Evolutionary conservation across 1,140 invertebrate species (phyloP).

Genomic region (Apis laboriosa): DNA sequence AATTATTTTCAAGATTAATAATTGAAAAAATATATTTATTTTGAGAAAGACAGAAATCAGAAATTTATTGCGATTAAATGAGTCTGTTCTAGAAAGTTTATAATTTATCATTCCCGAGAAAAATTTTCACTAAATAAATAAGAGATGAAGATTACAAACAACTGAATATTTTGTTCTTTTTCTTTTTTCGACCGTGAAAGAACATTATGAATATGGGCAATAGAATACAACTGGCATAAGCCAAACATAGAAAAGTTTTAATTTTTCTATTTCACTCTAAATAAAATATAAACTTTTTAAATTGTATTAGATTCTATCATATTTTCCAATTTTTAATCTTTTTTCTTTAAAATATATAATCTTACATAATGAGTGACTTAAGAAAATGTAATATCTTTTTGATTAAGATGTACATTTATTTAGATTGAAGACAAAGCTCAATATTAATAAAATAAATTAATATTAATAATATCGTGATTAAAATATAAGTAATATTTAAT

Average conservation of each 20-base stretch:
- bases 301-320: not conserved
- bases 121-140: not conserved
- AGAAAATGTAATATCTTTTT: not conserved
- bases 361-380: too few relatives aligned
- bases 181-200: not conserved
- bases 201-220: slow-evolving; percentile 1
- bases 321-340: not conserved
- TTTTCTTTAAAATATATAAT: too few relatives aligned
- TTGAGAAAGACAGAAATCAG: not conserved
- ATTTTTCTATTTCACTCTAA: not conserved
- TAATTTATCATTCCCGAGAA: not conserved
- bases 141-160: not conserved
- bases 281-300: not conserved
- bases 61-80: not conserved
- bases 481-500: too few relatives aligned
- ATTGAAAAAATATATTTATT: not conserved
- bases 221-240: slow-evolving; percentile 11
- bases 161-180: not conserved
- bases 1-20: too few relatives aligned
- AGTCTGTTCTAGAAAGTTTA: not conserved
- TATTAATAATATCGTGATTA: not conserved
- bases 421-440: not conserved
- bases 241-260: slow-evolving; percentile 6
- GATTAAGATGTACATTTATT: not conserved
- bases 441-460: not conserved